These are phyloP conservation scores for Ceratosolen solmsi DNA, from an alignment of 1,140 invertebrate genomes.

Conservation along the genomic window DNA sequence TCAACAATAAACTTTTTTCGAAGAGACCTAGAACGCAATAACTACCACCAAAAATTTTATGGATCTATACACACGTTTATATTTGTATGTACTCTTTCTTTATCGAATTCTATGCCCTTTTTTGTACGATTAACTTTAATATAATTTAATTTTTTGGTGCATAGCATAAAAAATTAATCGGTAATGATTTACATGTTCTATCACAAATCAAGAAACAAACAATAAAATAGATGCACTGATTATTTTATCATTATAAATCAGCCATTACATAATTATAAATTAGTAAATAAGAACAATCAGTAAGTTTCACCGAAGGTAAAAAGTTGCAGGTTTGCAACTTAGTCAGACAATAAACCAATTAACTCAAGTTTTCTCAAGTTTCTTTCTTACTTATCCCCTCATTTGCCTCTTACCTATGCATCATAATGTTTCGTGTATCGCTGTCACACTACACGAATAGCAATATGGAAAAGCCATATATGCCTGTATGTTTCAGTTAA, in stretches of 20 bases:
- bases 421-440: neutral
- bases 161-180: no score
- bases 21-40: neutral
- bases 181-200: no score
- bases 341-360: neutral
- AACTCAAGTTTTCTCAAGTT: neutral
- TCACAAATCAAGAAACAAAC: no score
- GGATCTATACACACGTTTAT: neutral
- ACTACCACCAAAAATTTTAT: neutral
- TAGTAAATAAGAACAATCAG: no score
- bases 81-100: neutral
- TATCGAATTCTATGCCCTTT: neutral
- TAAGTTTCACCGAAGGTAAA: no score
- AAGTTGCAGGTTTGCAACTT: no score
- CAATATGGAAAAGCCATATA: neutral
- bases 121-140: no score
- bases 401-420: neutral
- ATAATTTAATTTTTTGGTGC: no score
- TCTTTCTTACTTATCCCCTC: neutral
- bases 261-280: no score
- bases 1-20: slow-evolving; percentile 30
- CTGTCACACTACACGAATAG: neutral
- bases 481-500: slow-evolving; percentile 13
- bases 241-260: no score
- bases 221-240: no score